Evolutionary conservation across 2,797 vertebrate species (phyloP).

Genomic region (Muscicapa striata): DNA sequence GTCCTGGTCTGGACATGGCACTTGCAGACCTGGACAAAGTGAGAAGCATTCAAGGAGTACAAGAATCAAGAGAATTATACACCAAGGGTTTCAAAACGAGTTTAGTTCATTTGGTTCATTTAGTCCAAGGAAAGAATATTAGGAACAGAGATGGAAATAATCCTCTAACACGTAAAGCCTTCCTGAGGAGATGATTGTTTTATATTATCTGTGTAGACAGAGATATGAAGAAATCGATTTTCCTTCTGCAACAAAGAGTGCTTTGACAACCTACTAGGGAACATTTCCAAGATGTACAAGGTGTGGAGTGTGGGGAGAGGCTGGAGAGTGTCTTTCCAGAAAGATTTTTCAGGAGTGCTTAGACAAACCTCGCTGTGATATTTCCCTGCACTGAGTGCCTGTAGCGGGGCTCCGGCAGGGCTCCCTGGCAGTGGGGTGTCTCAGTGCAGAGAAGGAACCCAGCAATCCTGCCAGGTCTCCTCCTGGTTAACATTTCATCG

Average conservation of each 20-base stretch:
- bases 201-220: background rate
- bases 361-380: background rate
- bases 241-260: slow-evolving; percentile 28
- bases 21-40: background rate
- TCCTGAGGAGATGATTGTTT: background rate
- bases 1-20: background rate
- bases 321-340: background rate
- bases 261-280: slow-evolving; percentile 9
- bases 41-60: background rate
- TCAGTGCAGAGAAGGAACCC: background rate
- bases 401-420: accelerated
- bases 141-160: background rate
- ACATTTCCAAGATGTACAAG: slow-evolving; percentile 18
- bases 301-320: background rate
- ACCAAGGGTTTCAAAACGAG: background rate
- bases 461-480: background rate
- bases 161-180: background rate
- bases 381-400: background rate
- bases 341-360: background rate
- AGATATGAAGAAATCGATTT: slow-evolving; percentile 7
- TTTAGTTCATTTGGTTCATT: no score
- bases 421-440: background rate
- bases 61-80: background rate
- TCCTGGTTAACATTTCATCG: accelerated
- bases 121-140: background rate